Evolutionary conservation across 2,888 invertebrate genomes (phyloP).

Genomic region (Troides aeacus): DNA sequence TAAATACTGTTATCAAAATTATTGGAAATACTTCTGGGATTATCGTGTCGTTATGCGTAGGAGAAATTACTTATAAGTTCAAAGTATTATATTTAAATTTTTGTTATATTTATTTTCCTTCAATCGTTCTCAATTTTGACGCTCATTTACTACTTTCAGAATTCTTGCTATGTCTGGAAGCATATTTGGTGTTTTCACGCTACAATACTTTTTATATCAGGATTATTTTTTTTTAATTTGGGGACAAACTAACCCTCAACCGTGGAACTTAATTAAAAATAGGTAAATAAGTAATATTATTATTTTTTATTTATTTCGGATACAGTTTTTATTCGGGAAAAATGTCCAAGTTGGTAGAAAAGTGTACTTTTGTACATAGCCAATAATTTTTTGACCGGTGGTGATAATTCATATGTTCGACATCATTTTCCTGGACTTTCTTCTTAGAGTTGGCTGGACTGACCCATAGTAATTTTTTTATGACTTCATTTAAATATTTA

Average conservation of each 20-base stretch:
- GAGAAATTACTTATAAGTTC: constrained; percentile 75
- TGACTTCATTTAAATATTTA: neutral
- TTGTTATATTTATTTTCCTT: neutral
- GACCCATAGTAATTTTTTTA: too few species aligned
- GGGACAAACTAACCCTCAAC: constrained; percentile 63
- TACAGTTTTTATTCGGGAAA: too few species aligned
- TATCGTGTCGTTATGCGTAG: constrained; percentile 85
- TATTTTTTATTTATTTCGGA: neutral
- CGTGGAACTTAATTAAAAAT: constrained; percentile 52
- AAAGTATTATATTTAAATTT: constrained; percentile 50
- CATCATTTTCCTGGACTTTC: too few species aligned
- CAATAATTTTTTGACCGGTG: too few species aligned
- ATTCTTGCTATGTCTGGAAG: constrained; percentile 58
- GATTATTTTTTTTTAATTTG: constrained; percentile 64
- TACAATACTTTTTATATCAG: constrained; percentile 55
- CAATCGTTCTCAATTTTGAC: neutral
- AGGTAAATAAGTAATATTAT: constrained; percentile 32
- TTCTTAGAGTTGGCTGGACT: too few species aligned
- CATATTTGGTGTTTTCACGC: constrained; percentile 73
- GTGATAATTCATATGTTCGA: too few species aligned
- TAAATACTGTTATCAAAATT: constrained; percentile 87
- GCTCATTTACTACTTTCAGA: constrained; percentile 40
- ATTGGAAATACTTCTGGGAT: constrained; percentile 86
- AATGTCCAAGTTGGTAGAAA: too few species aligned
- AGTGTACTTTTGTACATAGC: too few species aligned